Evolutionary conservation across 35 echinoderm and acorn worm genomes (phyloP).

Genomic region (Amphiura filiformis): DNA sequence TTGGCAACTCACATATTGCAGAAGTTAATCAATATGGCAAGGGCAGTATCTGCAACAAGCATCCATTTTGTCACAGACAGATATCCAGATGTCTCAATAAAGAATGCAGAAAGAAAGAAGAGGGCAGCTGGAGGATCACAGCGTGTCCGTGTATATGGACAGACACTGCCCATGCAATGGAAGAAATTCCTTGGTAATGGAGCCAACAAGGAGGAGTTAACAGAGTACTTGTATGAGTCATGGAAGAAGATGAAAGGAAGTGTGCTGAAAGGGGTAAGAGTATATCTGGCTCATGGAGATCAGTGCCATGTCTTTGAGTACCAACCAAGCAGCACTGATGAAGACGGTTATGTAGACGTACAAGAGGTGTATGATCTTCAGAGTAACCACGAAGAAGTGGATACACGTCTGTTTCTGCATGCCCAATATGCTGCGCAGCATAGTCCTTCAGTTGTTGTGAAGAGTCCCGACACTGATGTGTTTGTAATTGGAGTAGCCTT

Average conservation of each 20-base stretch:
- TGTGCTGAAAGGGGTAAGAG: conserved; percentile 43
- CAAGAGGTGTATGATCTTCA: conserved; percentile 9
- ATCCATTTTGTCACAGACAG: conserved; percentile 52
- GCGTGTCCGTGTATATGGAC: conserved; percentile 24
- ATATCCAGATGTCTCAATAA: conserved; percentile 19
- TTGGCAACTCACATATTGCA: conserved; percentile 28
- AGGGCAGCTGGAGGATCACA: conserved; percentile 8
- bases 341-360: conserved; percentile 19
- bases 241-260: conserved; percentile 13
- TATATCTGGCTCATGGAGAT: conserved; percentile 32
- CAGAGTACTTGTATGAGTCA: conserved; percentile 24
- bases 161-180: conserved; percentile 34
- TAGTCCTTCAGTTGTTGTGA: conserved; percentile 1
- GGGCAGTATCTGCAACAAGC: background rate
- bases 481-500: conserved; percentile 41
- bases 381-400: conserved; percentile 58
- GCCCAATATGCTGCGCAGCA: conserved; percentile 16
- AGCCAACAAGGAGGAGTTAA: conserved; percentile 25
- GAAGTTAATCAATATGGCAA: conserved; percentile 12
- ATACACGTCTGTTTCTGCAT: conserved; percentile 56
- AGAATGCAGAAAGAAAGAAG: conserved; percentile 32
- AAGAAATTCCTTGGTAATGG: conserved; percentile 53
- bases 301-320: conserved; percentile 9
- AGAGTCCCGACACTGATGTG: conserved; percentile 72
- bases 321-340: background rate